Evolutionary conservation across 53 echinoderm and acorn worm species (phyloP).

Genomic region (Stichopus horrens): DNA sequence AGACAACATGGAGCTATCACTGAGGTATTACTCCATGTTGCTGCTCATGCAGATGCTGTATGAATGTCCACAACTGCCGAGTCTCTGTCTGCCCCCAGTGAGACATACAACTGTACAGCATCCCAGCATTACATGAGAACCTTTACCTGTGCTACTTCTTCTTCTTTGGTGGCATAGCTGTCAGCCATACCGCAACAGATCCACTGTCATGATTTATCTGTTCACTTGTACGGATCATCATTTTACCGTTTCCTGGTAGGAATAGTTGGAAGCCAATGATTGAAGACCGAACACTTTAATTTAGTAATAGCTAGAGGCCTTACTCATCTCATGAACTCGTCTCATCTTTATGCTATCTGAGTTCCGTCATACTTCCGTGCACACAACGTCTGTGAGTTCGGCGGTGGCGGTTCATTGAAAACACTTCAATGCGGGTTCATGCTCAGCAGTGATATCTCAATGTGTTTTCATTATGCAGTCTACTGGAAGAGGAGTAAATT

Average conservation of each 20-base stretch:
- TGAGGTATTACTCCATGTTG: too few species aligned
- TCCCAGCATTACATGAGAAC: too few species aligned
- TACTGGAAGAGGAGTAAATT: conserved; percentile 12
- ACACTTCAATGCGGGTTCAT: not conserved
- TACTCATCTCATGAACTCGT: conserved; percentile 3
- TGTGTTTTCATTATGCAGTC: conserved; percentile 35
- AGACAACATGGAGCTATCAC: too few species aligned
- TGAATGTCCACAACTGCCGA: too few species aligned
- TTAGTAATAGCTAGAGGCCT: conserved; percentile 27
- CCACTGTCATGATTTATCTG: not conserved
- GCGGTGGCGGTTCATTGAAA: not conserved
- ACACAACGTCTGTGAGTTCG: not conserved
- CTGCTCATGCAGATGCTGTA: too few species aligned
- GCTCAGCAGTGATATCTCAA: conserved; percentile 17
- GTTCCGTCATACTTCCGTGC: not conserved
- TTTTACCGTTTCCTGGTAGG: conserved; percentile 16
- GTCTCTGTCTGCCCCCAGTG: too few species aligned
- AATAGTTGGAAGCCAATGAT: conserved; percentile 12
- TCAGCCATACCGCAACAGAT: not conserved
- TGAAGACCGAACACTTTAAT: conserved; percentile 27
- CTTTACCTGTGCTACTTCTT: too few species aligned
- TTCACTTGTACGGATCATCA: conserved; percentile 12
- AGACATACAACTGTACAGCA: too few species aligned
- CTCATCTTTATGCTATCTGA: conserved; percentile 32
- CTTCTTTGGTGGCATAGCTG: too few species aligned